Conservation (phyloP, 2,797 vertebrate genomes). For the Chaetodon trifasciatus region DNA sequence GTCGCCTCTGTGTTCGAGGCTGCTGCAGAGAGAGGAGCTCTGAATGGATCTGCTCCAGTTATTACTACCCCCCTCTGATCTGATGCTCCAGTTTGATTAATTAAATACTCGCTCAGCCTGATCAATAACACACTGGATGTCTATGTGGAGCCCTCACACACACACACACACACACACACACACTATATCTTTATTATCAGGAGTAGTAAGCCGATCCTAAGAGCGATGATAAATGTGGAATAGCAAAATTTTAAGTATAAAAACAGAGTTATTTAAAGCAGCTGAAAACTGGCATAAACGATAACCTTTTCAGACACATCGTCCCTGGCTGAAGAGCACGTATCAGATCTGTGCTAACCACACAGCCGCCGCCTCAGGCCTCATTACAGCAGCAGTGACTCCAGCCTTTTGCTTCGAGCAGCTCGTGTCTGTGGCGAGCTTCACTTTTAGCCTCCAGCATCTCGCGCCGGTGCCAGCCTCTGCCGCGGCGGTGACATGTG, state of each 20-base stretch:
- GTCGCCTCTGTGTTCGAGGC: neutral
- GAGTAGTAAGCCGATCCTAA: neutral
- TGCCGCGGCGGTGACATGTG: constrained; percentile 29
- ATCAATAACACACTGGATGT: constrained; percentile 22
- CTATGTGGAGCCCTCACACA: neutral
- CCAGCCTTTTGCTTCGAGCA: constrained; percentile 22
- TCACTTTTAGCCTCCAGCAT: constrained; percentile 45
- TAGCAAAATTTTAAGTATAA: neutral
- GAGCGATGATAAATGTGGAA: too few species aligned
- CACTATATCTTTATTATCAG: neutral
- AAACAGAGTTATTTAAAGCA: neutral
- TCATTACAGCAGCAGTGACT: constrained; percentile 1
- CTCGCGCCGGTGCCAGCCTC: constrained; percentile 31
- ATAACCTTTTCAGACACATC: neutral
- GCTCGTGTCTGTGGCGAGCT: constrained; percentile 32
- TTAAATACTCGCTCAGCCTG: constrained; percentile 9
- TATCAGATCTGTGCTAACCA: neutral
- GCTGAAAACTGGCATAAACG: neutral
- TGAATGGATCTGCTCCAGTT: constrained; percentile 13
- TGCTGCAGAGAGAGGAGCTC: neutral
- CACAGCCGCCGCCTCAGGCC: constrained; percentile 10
- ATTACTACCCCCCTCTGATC: neutral
- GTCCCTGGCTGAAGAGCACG: neutral
- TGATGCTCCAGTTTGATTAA: constrained; percentile 20
- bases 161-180: too few species aligned